Evolutionary conservation across 2,797 vertebrate species (phyloP).

Genomic region (Aselliscus stoliczkanus): DNA sequence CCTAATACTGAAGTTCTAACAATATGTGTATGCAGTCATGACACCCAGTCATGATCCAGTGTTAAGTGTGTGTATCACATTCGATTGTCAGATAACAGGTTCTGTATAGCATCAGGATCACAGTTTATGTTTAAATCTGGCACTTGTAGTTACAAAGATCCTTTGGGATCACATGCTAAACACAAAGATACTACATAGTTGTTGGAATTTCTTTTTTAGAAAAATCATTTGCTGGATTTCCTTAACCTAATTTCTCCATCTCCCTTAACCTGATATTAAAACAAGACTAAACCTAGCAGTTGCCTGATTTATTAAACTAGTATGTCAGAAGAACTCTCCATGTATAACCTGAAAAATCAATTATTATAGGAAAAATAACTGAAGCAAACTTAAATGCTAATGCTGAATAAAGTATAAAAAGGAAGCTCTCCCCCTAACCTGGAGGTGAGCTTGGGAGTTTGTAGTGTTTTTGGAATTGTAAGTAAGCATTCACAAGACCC

Average conservation of each 20-base stretch:
- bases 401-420: neutral
- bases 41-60: neutral
- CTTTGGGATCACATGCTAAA: neutral
- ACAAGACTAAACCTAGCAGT: neutral
- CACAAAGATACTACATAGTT: neutral
- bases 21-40: accelerated
- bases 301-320: neutral
- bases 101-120: neutral
- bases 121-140: neutral
- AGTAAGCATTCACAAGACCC: neutral
- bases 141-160: neutral
- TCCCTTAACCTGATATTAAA: neutral
- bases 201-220: neutral
- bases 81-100: neutral
- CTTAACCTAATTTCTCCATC: slow-evolving; percentile 25
- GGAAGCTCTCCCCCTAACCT: neutral
- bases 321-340: neutral
- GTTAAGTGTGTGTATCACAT: neutral
- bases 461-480: neutral
- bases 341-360: neutral
- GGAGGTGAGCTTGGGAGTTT: neutral
- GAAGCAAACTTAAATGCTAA: neutral
- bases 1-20: neutral
- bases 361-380: neutral
- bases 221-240: neutral